Conservation (phyloP, 2,113 vertebrate genomes). For the Accipiter cooperii region DNA sequence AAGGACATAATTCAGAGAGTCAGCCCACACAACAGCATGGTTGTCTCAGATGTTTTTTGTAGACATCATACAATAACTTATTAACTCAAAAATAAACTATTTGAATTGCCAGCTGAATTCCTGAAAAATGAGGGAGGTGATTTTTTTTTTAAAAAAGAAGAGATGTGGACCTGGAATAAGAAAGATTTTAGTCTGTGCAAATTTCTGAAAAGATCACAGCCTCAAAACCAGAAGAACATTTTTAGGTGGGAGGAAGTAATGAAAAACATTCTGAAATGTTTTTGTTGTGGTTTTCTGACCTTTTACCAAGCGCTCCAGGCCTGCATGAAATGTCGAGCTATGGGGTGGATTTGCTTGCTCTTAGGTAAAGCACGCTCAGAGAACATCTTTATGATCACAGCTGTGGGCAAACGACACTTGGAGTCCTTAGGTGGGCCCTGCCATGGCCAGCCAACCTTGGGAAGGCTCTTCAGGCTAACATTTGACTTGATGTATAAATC, state of each 20-base stretch:
- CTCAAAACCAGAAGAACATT: background rate
- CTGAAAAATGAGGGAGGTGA: background rate
- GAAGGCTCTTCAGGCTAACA: background rate
- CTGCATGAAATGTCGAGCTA: background rate
- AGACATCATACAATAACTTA: background rate
- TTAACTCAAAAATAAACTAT: background rate
- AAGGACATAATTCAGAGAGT: background rate
- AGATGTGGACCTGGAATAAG: background rate
- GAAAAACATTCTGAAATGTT: conserved; percentile 6
- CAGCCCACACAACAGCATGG: background rate
- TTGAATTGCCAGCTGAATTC: background rate
- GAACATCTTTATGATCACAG: background rate
- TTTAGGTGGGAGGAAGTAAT: conserved; percentile 23
- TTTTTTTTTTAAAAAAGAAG: background rate
- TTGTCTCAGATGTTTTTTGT: background rate
- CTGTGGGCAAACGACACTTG: background rate
- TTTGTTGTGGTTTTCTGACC: conserved; percentile 38
- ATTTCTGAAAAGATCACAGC: background rate
- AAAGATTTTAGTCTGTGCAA: background rate
- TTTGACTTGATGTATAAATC: background rate
- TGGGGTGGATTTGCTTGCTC: background rate
- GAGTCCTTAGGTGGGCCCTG: background rate
- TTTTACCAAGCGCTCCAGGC: background rate
- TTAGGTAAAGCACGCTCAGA: background rate
- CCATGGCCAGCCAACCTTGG: background rate